Evolutionary conservation across 2,888 invertebrate species (phyloP), one percentile per base, ranked within the genome.

Genomic region (Lithosia quadra): DNA sequence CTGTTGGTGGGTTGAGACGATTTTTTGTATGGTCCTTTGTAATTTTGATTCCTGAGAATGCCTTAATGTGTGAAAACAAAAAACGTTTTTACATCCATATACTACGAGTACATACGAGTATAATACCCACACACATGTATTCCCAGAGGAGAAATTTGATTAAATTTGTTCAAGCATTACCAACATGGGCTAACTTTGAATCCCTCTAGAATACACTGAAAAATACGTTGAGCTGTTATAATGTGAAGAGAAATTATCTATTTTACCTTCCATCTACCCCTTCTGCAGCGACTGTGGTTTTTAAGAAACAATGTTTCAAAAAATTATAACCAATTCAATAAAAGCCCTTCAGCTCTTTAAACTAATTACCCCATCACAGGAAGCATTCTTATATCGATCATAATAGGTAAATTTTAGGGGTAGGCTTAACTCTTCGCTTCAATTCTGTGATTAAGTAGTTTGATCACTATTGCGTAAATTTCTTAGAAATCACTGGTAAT

Each of bases 81-180:
- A n/a, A n/a, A n/a, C n/a, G n/a, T n/a, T n/a, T n/a, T n/a, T n/a
- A n/a, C n/a, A n/a, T n/a, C n/a, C n/a, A n/a, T n/a, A n/a, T n/a
- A n/a, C n/a, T n/a, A n/a, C n/a, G n/a, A n/a, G n/a, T n/a, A n/a
- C 49, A 18, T 2, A 49, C 9, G 9, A 49, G 18, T 49, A 9
- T 49, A 49, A 49, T 49, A 43, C 18, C 18, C 39, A 39, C 15
- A 39, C 15, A 5, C 3, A 15, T 43, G 18, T 43, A 49, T 49
- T 9, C 49, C 49, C 49, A 49, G n/a, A 49, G 49, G 49, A n/a
- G n/a, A n/a, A 49, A 49, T 49, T 49, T n/a, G 9, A 49, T 49
- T n/a, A 49, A 49, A 49, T 49, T 49, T 49, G 49, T 49, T 49
- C n/a, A 49, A 49, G 49, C 49, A 9, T 49, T 49, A n/a, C 49